Percentiles rank a stretch among this genome's conserved stretches.
Conservation (phyloP, 2,797 vertebrate genomes). For the Silurus aristotelis region DNA sequence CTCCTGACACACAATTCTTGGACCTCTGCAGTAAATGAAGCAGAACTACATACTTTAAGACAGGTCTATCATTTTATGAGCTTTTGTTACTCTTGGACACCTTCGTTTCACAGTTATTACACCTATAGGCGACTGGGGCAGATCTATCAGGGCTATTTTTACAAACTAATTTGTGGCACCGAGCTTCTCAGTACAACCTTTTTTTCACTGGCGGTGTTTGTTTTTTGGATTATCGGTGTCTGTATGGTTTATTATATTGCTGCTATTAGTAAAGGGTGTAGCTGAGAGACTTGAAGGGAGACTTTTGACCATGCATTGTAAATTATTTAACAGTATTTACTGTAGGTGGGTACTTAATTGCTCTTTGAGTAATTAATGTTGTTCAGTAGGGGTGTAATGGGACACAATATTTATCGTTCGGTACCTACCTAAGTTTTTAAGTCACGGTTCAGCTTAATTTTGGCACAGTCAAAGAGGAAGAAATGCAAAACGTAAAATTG, state of each 20-base stretch:
- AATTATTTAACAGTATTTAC: background rate
- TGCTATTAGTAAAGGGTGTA: background rate
- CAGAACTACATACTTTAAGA: no score
- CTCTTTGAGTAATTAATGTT: background rate
- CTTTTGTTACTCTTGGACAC: background rate
- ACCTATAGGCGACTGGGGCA: no score
- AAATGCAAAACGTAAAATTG: no score
- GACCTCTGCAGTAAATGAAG: background rate
- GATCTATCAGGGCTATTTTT: background rate
- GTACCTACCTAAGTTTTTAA: no score
- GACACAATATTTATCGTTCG: no score
- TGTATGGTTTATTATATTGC: background rate
- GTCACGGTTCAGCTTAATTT: no score
- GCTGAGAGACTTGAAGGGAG: background rate
- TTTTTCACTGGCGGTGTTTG: background rate
- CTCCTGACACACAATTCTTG: background rate
- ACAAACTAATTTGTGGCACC: background rate
- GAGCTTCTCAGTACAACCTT: background rate
- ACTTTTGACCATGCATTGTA: background rate
- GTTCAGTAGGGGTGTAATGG: no score
- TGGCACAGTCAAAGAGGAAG: no score
- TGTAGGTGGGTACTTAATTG: background rate
- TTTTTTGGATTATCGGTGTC: background rate
- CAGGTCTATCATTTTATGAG: background rate
- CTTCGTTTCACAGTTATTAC: background rate